Conservation (phyloP, 2,113 vertebrate genomes). For the Engraulis encrasicolus region DNA sequence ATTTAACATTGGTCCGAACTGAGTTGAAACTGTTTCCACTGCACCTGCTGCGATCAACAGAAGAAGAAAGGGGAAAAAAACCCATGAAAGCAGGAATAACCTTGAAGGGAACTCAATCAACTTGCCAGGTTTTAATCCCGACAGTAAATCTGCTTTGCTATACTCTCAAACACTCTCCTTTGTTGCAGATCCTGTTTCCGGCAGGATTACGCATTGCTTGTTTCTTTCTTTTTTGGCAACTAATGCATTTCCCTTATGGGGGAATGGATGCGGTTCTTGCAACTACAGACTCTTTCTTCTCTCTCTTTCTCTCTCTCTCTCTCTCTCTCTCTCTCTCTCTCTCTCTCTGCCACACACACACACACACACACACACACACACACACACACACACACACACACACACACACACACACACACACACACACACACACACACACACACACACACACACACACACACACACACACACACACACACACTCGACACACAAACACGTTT, state of each 20-base stretch:
- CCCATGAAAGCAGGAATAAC: slow-evolving; percentile 46
- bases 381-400: too few species aligned
- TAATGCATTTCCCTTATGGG: slow-evolving; percentile 79
- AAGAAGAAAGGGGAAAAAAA: slow-evolving; percentile 56
- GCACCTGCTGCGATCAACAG: slow-evolving; percentile 66
- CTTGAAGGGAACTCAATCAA: slow-evolving; percentile 48
- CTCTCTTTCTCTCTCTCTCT: too few species aligned
- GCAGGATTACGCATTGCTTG: slow-evolving; percentile 32
- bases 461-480: too few species aligned
- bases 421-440: too few species aligned
- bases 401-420: too few species aligned
- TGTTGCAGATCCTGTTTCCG: slow-evolving; percentile 71
- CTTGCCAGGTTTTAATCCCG: slow-evolving; percentile 65
- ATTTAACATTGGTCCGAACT: neutral
- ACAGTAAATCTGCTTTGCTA: slow-evolving; percentile 72
- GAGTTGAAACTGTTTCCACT: slow-evolving; percentile 18
- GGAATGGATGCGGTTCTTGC: slow-evolving; percentile 37
- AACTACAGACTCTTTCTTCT: slow-evolving; percentile 60
- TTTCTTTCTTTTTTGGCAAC: slow-evolving; percentile 46
- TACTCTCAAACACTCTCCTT: slow-evolving; percentile 65
- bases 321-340: too few species aligned
- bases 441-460: too few species aligned
- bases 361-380: too few species aligned
- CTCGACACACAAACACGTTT: slow-evolving; percentile 59
- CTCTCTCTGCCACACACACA: too few species aligned